A percentile compares a stretch with the other conserved stretches of the same genome.
phyloP scores from a whole-genome alignment of 2,797 vertebrate species.

The Trichosurus vulpecula region DNA sequence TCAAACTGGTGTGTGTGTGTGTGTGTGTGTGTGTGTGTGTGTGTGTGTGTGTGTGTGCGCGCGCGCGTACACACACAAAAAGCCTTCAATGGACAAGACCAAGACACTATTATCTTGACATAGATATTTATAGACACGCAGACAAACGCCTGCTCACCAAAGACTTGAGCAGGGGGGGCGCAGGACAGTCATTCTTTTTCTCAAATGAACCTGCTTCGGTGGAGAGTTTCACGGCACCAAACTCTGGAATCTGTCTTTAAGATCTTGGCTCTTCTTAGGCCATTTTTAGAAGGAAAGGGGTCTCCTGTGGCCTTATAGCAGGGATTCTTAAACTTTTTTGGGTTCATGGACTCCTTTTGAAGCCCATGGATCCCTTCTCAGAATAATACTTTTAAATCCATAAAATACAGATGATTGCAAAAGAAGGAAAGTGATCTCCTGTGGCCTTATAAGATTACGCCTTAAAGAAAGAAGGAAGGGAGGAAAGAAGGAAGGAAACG shows the following conservation, averaged over 20 bases:
- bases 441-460: background rate
- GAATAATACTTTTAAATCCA: background rate
- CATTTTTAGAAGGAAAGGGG: background rate
- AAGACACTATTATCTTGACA: background rate
- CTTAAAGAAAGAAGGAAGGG: background rate
- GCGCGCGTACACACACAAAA: background rate
- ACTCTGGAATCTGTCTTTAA: constrained; percentile 8
- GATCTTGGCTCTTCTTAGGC: background rate
- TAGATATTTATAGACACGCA: background rate
- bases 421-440: background rate
- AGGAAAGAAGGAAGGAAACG: background rate
- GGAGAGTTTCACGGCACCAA: background rate
- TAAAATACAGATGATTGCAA: background rate
- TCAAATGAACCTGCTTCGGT: background rate
- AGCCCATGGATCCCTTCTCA: background rate
- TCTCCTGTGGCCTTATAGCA: too few relatives aligned
- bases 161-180: background rate
- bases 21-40: too few relatives aligned
- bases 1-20: background rate
- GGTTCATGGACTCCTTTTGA: background rate
- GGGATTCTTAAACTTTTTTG: background rate
- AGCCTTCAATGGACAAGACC: background rate
- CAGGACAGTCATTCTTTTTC: background rate
- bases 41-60: too few relatives aligned
- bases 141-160: background rate